phyloP scores from a whole-genome alignment of 2,113 vertebrate genomes.

The Ceuthmochares aereus region DNA sequence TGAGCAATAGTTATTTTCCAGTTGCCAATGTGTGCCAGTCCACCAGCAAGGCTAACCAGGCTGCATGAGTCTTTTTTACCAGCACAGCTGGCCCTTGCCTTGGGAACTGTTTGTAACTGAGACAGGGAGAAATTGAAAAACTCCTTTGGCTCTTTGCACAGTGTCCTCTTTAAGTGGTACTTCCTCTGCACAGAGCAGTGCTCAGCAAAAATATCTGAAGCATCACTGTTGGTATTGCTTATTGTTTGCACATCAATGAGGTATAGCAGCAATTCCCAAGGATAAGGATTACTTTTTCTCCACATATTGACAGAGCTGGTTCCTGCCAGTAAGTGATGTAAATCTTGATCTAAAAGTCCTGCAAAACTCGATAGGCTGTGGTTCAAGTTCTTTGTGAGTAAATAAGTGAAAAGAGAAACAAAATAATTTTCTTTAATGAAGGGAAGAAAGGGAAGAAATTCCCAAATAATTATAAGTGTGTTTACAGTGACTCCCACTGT shows the following conservation, averaged over 20 bases:
- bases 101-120: not conserved
- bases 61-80: not conserved
- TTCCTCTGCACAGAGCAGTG: not conserved
- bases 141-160: not conserved
- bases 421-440: slow-evolving; percentile 47
- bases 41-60: not conserved
- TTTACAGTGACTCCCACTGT: slow-evolving; percentile 51
- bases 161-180: not conserved
- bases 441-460: slow-evolving; percentile 4
- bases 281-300: not conserved
- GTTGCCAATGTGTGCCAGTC: not conserved
- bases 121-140: not conserved
- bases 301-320: not conserved
- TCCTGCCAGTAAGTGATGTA: not conserved
- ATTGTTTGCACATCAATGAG: not conserved
- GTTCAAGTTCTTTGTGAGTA: not conserved
- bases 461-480: slow-evolving; percentile 42
- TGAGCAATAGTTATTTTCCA: not conserved
- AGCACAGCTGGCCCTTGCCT: not conserved
- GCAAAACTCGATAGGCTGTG: not conserved
- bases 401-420: slow-evolving; percentile 16
- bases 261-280: not conserved
- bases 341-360: not conserved
- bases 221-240: not conserved
- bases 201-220: not conserved